Percentiles rank a stretch among this genome's conserved stretches.
These are phyloP conservation scores for Portevinia maculata DNA, from an alignment of 2,888 invertebrate species.

Conservation along the genomic window DNA sequence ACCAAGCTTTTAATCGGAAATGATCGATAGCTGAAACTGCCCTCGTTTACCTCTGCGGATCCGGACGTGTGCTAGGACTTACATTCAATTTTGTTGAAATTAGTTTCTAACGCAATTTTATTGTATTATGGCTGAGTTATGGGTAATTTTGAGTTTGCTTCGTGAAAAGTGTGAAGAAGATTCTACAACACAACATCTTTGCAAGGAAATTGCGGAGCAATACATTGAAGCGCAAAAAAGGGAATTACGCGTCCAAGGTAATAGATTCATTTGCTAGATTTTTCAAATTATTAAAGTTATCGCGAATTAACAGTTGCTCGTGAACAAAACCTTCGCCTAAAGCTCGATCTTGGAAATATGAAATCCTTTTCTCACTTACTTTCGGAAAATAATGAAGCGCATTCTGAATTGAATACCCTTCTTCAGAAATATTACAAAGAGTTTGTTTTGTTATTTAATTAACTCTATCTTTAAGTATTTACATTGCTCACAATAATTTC, in stretches of 20 bases:
- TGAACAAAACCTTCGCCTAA: conserved; percentile 45
- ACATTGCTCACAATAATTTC: not conserved
- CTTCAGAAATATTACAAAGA: conserved; percentile 52
- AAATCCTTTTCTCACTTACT: conserved; percentile 4
- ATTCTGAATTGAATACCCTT: conserved; percentile 17
- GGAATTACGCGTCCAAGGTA: conserved; percentile 45
- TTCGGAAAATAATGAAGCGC: conserved; percentile 15
- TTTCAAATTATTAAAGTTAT: no score
- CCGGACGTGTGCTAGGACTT: not conserved
- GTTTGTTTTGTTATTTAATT: conserved; percentile 11
- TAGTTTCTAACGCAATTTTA: not conserved
- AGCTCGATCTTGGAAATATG: conserved; percentile 33
- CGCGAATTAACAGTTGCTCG: conserved; percentile 30
- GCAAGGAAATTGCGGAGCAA: conserved; percentile 25
- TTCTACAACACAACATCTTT: conserved; percentile 16
- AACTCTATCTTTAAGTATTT: not conserved
- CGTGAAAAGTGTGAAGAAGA: conserved; percentile 44
- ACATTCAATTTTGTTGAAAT: conserved; percentile 1
- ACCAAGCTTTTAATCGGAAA: not conserved
- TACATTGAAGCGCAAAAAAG: conserved; percentile 38
- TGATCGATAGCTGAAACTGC: not conserved
- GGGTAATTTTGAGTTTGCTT: conserved; percentile 30
- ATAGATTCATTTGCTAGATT: not conserved
- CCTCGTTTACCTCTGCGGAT: not conserved
- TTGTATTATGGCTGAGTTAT: conserved; percentile 33